Evolutionary conservation across 2,888 invertebrate species (phyloP).

Genomic region (Lycophotia porphyrea): DNA sequence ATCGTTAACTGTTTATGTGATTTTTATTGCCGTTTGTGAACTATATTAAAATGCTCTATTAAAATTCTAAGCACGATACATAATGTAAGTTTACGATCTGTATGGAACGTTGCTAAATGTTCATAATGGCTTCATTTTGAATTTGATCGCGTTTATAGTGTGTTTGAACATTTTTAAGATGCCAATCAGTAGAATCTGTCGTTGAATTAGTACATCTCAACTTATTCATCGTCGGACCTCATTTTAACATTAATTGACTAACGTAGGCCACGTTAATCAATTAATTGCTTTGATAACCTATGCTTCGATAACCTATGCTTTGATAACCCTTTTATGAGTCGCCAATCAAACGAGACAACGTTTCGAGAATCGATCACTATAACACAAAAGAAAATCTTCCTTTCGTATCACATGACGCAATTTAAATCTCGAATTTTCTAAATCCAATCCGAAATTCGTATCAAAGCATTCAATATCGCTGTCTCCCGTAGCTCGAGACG

Average conservation of each 20-base stretch:
- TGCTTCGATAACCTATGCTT: background rate
- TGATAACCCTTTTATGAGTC: background rate
- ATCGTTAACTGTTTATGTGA: conserved; percentile 85
- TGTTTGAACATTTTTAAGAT: conserved; percentile 47
- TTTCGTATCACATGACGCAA: conserved; percentile 11
- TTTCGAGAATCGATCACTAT: background rate
- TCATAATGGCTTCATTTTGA: conserved; percentile 54
- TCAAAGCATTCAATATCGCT: conserved; percentile 61
- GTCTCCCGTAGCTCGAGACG: conserved; percentile 57
- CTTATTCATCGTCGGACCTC: background rate
- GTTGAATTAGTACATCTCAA: conserved; percentile 11
- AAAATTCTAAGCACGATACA: conserved; percentile 75
- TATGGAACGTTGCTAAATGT: conserved; percentile 65
- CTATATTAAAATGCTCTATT: conserved; percentile 80
- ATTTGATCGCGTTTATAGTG: conserved; percentile 38
- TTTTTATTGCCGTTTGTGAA: conserved; percentile 84
- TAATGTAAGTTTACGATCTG: conserved; percentile 67
- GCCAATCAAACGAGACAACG: conserved; percentile 4
- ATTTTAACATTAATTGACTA: conserved; percentile 11
- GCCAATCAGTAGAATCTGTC: conserved; percentile 19
- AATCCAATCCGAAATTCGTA: conserved; percentile 48
- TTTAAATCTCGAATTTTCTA: conserved; percentile 20
- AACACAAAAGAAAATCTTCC: background rate
- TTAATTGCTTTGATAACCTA: no score
- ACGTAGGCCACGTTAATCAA: background rate